These are phyloP conservation scores for Bos indicus DNA, from an alignment of 2,113 vertebrate species.

Conservation along the genomic window DNA sequence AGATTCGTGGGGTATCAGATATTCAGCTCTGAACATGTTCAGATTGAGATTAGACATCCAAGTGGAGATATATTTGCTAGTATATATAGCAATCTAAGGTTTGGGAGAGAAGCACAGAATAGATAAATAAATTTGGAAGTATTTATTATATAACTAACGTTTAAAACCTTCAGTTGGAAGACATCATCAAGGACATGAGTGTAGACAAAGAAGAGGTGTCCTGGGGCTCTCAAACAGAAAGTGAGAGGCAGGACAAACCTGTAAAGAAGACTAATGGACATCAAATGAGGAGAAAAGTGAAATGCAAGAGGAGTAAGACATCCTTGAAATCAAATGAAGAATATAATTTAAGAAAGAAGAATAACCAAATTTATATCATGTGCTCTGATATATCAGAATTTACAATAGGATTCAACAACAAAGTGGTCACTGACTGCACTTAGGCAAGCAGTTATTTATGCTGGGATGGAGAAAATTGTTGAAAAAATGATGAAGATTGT, in stretches of 20 bases:
- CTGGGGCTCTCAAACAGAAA: neutral
- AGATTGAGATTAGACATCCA: too few species aligned
- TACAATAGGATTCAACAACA: neutral
- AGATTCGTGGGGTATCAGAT: neutral
- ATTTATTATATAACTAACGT: neutral
- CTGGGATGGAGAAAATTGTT: neutral
- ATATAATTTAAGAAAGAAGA: neutral
- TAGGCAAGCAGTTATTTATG: too few species aligned
- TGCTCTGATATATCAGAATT: neutral
- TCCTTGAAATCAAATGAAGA: too few species aligned
- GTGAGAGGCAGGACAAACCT: neutral
- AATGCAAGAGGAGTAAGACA: neutral
- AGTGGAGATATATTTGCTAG: neutral
- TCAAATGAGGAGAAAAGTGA: fast-evolving
- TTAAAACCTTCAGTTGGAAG: neutral
- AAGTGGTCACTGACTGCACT: neutral
- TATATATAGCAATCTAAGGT: neutral
- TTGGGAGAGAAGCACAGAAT: neutral
- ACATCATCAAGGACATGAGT: neutral
- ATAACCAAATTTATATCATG: neutral
- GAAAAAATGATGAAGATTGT: neutral
- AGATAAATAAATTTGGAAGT: neutral
- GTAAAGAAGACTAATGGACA: neutral
- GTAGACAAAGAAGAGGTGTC: neutral
- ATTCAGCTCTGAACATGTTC: neutral